phyloP scores from a whole-genome alignment of 2,113 vertebrate species.

The Cavia porcellus region DNA sequence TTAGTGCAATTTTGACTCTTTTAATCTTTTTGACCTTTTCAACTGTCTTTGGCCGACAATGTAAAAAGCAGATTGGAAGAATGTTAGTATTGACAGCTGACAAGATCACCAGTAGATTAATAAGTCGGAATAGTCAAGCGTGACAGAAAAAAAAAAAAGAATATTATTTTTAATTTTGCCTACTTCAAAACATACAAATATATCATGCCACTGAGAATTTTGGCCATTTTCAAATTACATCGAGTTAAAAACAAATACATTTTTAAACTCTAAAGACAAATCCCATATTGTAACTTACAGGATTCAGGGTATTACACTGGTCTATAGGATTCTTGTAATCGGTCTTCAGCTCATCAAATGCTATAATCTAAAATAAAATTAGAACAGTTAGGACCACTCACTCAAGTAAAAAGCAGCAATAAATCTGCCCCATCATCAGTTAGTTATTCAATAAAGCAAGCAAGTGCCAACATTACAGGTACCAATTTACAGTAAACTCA shows the following conservation, averaged over 20 bases:
- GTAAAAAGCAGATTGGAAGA: constrained; percentile 95
- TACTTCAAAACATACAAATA: constrained; percentile 69
- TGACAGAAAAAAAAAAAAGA: constrained; percentile 75
- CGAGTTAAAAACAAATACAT: constrained; percentile 62
- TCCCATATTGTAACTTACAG: constrained; percentile 91
- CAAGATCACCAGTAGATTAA: constrained; percentile 93
- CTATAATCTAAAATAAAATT: constrained; percentile 94
- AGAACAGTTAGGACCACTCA: constrained; percentile 56
- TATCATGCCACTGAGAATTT: constrained; percentile 70
- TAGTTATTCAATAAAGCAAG: constrained; percentile 34
- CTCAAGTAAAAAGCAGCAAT: neutral
- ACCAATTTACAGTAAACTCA: constrained; percentile 36
- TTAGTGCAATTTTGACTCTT: constrained; percentile 99
- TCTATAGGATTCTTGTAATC: constrained; percentile 99
- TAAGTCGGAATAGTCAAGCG: constrained; percentile 91
- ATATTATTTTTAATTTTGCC: constrained; percentile 66
- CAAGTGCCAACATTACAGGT: neutral
- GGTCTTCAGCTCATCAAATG: constrained; percentile 99
- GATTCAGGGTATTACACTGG: constrained; percentile 99
- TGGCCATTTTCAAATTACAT: constrained; percentile 66
- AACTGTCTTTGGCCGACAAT: constrained; percentile 98
- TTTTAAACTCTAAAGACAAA: constrained; percentile 34
- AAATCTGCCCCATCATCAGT: constrained; percentile 10
- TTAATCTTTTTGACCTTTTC: constrained; percentile 99
- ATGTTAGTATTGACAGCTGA: constrained; percentile 96